phyloP scores from a whole-genome alignment of 2,113 vertebrate genomes.

The Siniperca chuatsi region DNA sequence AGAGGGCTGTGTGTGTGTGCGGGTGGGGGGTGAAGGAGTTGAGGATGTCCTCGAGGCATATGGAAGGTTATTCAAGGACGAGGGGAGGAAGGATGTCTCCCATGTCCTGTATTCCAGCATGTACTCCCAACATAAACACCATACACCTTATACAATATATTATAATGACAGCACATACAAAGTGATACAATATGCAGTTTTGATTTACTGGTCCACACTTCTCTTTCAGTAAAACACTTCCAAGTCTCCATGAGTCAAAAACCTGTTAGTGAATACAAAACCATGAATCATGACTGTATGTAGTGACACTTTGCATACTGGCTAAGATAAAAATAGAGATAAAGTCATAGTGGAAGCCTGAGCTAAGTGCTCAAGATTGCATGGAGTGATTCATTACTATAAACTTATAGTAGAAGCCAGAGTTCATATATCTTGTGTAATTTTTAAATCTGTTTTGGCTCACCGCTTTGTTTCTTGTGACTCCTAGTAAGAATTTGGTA shows the following conservation, averaged over 20 bases:
- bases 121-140: conserved; percentile 18
- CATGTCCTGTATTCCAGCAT: conserved; percentile 15
- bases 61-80: conserved; percentile 21
- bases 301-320: conserved; percentile 9
- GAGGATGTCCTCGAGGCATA: not conserved
- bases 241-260: conserved; percentile 5
- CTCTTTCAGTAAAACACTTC: not conserved
- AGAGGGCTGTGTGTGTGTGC: conserved; percentile 28
- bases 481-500: not conserved
- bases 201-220: conserved; percentile 29
- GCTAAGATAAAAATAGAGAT: conserved; percentile 36
- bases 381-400: not conserved
- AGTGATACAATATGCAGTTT: not conserved
- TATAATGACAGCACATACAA: conserved; percentile 1
- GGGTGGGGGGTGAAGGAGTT: conserved; percentile 25
- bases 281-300: conserved; percentile 30
- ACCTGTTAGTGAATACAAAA: conserved; percentile 17
- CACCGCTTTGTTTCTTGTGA: not conserved
- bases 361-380: conserved; percentile 9
- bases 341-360: not conserved
- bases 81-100: not conserved
- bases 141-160: not conserved
- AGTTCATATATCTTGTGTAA: not conserved
- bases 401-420: not conserved
- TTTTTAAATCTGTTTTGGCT: conserved; percentile 4